A percentile compares a stretch with the other conserved stretches of the same genome.
These are phyloP conservation scores for Lycocerus yunnanus DNA, from an alignment of 2,888 invertebrate genomes.

Conservation along the genomic window DNA sequence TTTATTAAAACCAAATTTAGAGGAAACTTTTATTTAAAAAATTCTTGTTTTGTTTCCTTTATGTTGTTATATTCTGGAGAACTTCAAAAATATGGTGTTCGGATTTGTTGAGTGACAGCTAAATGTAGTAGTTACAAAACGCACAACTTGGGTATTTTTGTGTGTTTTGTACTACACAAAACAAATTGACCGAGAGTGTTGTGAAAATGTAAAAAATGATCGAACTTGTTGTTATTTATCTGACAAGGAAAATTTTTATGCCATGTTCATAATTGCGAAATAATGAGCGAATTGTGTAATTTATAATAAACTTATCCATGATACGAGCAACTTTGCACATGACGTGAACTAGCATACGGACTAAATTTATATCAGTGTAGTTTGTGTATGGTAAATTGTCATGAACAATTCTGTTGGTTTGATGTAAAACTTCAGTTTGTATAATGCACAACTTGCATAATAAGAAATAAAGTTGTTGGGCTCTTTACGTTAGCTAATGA, in stretches of 20 bases:
- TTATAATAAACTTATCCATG: background rate
- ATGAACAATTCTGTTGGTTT: background rate
- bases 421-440: background rate
- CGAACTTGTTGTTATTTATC: background rate
- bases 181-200: constrained; percentile 6
- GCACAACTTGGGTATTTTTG: constrained; percentile 4
- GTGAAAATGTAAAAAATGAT: constrained; percentile 3
- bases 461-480: background rate
- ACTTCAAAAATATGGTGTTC: constrained; percentile 11
- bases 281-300: background rate
- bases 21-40: background rate
- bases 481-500: background rate
- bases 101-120: constrained; percentile 18
- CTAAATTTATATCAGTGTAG: background rate
- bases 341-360: background rate
- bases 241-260: background rate
- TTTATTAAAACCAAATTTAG: background rate
- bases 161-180: constrained; percentile 3
- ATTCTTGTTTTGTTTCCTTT: background rate
- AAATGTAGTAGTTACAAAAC: constrained; percentile 14
- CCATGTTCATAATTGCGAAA: background rate
- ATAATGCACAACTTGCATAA: background rate
- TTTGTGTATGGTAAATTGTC: background rate
- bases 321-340: background rate
- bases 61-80: constrained; percentile 2